Conservation (phyloP, 2,888 invertebrate species). For the Euzetes globulus region DNA sequence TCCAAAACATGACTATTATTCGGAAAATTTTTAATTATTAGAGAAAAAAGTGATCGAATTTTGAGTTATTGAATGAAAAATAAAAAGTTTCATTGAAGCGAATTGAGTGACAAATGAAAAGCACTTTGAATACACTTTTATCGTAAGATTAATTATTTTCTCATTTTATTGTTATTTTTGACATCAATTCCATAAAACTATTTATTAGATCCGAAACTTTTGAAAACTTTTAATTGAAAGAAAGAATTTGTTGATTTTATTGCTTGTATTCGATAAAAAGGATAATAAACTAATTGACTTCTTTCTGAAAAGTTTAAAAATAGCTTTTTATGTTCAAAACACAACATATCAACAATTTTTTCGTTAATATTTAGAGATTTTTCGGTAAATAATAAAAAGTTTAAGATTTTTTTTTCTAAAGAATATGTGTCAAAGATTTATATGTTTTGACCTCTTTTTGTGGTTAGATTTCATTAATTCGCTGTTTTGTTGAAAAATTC, state of each 20-base stretch:
- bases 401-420: neutral
- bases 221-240: neutral
- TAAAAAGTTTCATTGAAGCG: too few relatives aligned
- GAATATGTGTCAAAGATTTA: conserved; percentile 5
- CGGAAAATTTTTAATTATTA: too few relatives aligned
- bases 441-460: conserved; percentile 1
- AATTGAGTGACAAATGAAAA: too few relatives aligned
- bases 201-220: neutral
- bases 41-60: too few relatives aligned
- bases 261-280: neutral
- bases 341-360: neutral
- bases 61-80: too few relatives aligned
- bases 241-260: neutral
- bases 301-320: neutral
- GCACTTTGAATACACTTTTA: neutral
- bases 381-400: neutral
- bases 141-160: neutral
- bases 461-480: neutral
- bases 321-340: neutral
- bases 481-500: neutral
- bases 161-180: neutral
- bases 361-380: neutral
- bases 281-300: neutral
- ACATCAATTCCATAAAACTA: neutral
- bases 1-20: too few relatives aligned